Base-by-base conservation (phyloP, 2,888 invertebrate genomes). In the Lottia gigantea region DNA sequence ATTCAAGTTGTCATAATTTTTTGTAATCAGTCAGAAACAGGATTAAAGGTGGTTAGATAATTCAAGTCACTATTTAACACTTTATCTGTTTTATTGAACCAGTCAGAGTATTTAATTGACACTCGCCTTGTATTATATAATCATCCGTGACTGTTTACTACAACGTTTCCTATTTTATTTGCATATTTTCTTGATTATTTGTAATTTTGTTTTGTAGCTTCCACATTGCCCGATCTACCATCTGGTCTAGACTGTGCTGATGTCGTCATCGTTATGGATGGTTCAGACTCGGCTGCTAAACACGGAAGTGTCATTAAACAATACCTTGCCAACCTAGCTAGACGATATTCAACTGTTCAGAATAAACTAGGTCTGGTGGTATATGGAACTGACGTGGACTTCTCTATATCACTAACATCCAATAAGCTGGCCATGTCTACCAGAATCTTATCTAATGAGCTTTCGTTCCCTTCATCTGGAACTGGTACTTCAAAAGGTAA, bases 211-310 rank as follows among this genome's bases (percentile, higher is more conserved):
- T 23, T 55, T 55, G 19, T 15, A 55, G 55, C 55, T 19, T 55
- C 55, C 55, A 55, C 55, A 55, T 12, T 55, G 19, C 55, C 55
- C 55, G 11, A 19, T 11, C 14, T 55, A 19, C 19, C 12, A 23
- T 8, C 55, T 23, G 55, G 55, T 23, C 23, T 55, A 4, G 23
- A 46, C n/a, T 68, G 68, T 40, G 15, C 40, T 16, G 68, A 68
- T 47, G 47, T 68, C 15, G 47, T 68, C 25, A 49, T 68, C 49
- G 68, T 68, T 8, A 49, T 68, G 19, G 68, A 68, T 46, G 68
- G 68, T 2, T 68, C 68, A 4, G 68, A 68, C 55, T 64, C 63
- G 25, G 46, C 64, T 23, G 63, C 63, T 31, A 46, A 68, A 46
- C 62, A 68, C 63, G 31, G 64, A 49, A 47, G 49, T 15, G 47